Percentiles rank a stretch among this genome's conserved stretches.
Conservation (phyloP, 2,888 invertebrate genomes). For the Scaptomyza tumidula region DNA sequence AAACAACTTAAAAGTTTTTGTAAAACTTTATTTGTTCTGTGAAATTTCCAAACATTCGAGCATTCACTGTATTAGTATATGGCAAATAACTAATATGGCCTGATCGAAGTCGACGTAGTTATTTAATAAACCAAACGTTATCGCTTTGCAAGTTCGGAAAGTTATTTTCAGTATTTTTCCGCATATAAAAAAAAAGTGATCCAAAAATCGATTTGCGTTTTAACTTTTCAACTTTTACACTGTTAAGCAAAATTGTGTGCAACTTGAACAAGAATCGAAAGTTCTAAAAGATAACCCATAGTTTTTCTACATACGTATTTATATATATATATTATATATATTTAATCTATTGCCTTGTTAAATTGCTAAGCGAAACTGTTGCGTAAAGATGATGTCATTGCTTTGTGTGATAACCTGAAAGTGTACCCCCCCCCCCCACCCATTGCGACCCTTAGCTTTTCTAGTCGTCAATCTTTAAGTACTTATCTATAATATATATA, state of each 20-base stretch:
- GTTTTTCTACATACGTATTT: no score
- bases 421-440: neutral
- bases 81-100: neutral
- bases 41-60: no score
- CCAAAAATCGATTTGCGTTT: slow-evolving; percentile 29
- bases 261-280: no score
- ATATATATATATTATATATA: no score
- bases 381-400: slow-evolving; percentile 12
- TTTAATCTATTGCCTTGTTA: neutral
- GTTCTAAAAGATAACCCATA: no score
- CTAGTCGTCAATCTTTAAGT: neutral
- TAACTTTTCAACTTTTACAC: slow-evolving; percentile 6
- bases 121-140: slow-evolving; percentile 25
- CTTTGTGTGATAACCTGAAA: slow-evolving; percentile 13
- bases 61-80: no score
- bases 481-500: neutral
- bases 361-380: neutral
- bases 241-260: no score
- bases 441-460: neutral
- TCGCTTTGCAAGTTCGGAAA: slow-evolving; percentile 45
- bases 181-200: slow-evolving; percentile 19
- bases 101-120: slow-evolving; percentile 14
- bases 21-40: no score
- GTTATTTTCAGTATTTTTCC: slow-evolving; percentile 62
- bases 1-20: no score